A percentile compares a stretch with the other conserved stretches of the same genome.
These are phyloP conservation scores for Meteorus cinctellus DNA, from an alignment of 2,888 invertebrate species.

Conservation along the genomic window DNA sequence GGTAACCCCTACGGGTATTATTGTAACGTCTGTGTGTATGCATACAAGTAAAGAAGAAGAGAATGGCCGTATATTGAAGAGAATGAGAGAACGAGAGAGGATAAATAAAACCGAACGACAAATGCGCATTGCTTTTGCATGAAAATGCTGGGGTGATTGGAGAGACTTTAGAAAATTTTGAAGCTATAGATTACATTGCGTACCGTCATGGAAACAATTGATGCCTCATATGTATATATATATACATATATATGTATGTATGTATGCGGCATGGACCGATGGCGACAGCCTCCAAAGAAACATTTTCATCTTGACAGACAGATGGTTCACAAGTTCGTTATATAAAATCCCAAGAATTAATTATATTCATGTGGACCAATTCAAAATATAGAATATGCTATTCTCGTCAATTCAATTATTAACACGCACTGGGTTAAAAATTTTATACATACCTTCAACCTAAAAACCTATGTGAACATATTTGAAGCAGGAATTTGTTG, in stretches of 20 bases:
- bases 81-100: conserved; percentile 27
- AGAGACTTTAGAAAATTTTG: conserved; percentile 71
- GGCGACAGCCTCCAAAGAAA: conserved; percentile 20
- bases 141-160: conserved; percentile 71
- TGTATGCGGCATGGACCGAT: conserved; percentile 22
- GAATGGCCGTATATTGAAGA: conserved; percentile 17
- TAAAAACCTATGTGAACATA: too few relatives aligned
- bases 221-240: not conserved
- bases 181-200: conserved; percentile 66
- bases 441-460: not conserved
- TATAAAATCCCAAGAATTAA: not conserved
- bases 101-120: conserved; percentile 34
- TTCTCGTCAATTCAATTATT: too few relatives aligned
- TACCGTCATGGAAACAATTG: conserved; percentile 63
- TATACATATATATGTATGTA: not conserved
- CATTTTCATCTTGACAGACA: conserved; percentile 19
- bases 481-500: too few relatives aligned
- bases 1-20: conserved; percentile 65
- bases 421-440: not conserved
- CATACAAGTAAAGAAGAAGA: conserved; percentile 50
- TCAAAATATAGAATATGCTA: too few relatives aligned
- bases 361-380: not conserved
- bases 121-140: conserved; percentile 64
- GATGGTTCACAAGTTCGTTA: conserved; percentile 11
- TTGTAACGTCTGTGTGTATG: conserved; percentile 58